Evolutionary conservation across 2,888 invertebrate genomes (phyloP), one percentile per base, ranked within the genome.

Genomic region (Pyralis farinalis): DNA sequence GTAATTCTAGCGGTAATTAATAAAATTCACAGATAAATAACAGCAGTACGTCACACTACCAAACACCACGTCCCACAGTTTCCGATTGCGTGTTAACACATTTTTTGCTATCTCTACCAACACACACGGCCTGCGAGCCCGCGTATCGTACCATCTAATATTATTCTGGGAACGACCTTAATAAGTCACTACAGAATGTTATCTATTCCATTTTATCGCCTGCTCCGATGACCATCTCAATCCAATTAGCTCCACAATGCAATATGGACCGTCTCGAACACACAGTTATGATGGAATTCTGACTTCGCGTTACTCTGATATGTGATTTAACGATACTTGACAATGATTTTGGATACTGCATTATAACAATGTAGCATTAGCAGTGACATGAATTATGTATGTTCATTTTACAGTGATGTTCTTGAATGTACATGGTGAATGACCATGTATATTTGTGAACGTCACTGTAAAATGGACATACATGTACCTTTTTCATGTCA

Each of bases 131-230:
- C 58, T 53, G 59, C 72, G 62, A 56, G 62, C 55, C 51, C 63
- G 63, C 78, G 74, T 88, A 88, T 88, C 88, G 72, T 63, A 50
- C 78, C 72, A 89, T 90, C 89, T 89, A 89, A 90, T 89, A 89
- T 89, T 90, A 90, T 90, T 90, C 90, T 89, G 90, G 88, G 90
- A 90, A 89, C 88, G 86, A 81, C 90, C 90, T 90, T 90, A 90
- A 90, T 90, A 90, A 90, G 90, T 90, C 89, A 89, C 81, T 86
- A 88, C 86, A 90, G 89, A 89, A 90, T 90, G 89, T 90, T 90
- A 90, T 90, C 90, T 89, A 78, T 80, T 78, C 81, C 88, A 88
- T 90, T 90, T 89, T 89, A 90, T 90, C 90, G 74, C 77, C 61
- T 63, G 67, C 49, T 44, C 58, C 66, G 90, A 90, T 90, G 84